These are phyloP conservation scores for Drosophila peninsularis DNA, from an alignment of 2,888 invertebrate species.

Conservation along the genomic window DNA sequence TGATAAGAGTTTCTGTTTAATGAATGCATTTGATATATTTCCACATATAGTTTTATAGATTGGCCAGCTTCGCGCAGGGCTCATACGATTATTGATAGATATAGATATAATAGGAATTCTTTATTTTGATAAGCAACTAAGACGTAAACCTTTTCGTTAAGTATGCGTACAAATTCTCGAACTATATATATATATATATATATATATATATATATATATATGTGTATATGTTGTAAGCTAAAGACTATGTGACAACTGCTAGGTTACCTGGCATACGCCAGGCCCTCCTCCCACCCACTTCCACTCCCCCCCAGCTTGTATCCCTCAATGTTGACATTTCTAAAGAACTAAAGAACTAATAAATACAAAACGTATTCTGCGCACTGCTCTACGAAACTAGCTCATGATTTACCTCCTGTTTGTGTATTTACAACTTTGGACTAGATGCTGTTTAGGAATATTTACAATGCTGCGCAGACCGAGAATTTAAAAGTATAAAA, in stretches of 20 bases:
- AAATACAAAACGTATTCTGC: constrained; percentile 41
- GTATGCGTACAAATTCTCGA: constrained; percentile 17
- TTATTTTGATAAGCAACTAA: constrained; percentile 43
- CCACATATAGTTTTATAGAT: not conserved
- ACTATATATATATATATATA: constrained; percentile 2
- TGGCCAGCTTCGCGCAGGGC: not conserved
- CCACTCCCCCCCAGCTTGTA: not conserved
- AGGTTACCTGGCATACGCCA: constrained; percentile 10
- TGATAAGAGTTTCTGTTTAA: constrained; percentile 1
- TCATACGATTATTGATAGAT: not conserved
- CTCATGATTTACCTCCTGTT: not conserved
- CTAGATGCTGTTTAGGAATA: constrained; percentile 74
- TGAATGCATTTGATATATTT: constrained; percentile 6
- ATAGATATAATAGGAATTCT: constrained; percentile 63
- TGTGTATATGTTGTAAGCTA: constrained; percentile 41
- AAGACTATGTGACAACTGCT: constrained; percentile 26
- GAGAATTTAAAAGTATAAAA: constrained; percentile 3
- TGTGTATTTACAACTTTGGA: constrained; percentile 68
- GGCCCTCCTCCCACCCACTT: not conserved
- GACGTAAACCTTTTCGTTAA: constrained; percentile 26
- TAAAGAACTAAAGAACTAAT: constrained; percentile 36
- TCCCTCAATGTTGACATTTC: constrained; percentile 24
- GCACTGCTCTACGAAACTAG: constrained; percentile 20
- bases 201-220: not conserved
- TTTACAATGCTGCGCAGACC: constrained; percentile 59